Base-by-base conservation (phyloP, 2,113 vertebrate genomes). In the Channa maculata region DNA sequence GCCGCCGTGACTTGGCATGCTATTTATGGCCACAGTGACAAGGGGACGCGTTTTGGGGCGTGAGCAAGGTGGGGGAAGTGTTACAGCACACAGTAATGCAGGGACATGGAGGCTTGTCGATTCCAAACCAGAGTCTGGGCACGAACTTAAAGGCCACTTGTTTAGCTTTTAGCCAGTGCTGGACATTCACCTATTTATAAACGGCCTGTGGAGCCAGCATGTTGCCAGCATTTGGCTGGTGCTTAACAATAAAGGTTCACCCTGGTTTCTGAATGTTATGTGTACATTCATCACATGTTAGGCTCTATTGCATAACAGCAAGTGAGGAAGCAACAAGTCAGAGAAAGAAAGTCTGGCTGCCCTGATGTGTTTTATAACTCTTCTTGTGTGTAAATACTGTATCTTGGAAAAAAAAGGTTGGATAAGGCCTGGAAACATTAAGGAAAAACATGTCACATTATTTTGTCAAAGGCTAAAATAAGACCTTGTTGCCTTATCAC, bases 11-110 rank as follows among this genome's bases (percentile, higher is more conserved):
- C 84, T 77, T 50, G n/a, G 38, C 53, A 41, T 61, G 55, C 86
- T 91, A 91, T 92, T 90, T 90, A 81, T 83, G 79, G 82, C 43
- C 37, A 54, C 54, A 55, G 71, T 70, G 55, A 85, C 79, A 61
- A 61, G 68, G n/a, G 63, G 63, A 58, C 73, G 82, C 62, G 70
- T 70, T 91, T 77, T 24, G n/a, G 62, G 62, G 85, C 59, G 43
- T 80, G 86, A 66, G 6, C 38, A 68, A 68, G 14, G 71, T 39
- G 65, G 60, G 38, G 67, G 84, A 58, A 61, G 82, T 75, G 53
- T 79, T 66, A 43, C 15, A 65, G 13, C 43, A 54, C 14, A n/a
- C 44, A 58, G 53, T 36, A 11, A 3, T 24, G 11, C 6, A 9
- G 39, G 50, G 33, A 46, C 44, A 64, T 3, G 24, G 14, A 24